These are phyloP conservation scores for Pandemis cinnamomeana DNA, from an alignment of 2,888 invertebrate species.

Conservation along the genomic window DNA sequence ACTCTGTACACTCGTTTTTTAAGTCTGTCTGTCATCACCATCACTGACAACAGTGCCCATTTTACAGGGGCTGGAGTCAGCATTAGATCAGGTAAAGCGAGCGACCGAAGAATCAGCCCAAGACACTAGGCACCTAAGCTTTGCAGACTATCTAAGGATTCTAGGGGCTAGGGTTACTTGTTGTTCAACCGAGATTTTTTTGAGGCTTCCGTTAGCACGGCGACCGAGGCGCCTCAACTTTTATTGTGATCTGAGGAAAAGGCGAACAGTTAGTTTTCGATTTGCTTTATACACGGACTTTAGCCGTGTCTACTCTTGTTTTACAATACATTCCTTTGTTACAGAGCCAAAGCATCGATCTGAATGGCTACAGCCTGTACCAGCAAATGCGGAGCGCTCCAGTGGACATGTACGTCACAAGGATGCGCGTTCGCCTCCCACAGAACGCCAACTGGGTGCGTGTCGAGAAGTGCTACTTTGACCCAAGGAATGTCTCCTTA, in stretches of 20 bases:
- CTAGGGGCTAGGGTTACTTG: too few relatives aligned
- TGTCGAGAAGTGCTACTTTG: slow-evolving; percentile 90
- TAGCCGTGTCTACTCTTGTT: background rate
- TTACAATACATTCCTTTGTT: slow-evolving; percentile 47
- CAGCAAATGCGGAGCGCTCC: slow-evolving; percentile 86
- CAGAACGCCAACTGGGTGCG: slow-evolving; percentile 88
- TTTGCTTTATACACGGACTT: too few relatives aligned
- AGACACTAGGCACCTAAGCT: background rate
- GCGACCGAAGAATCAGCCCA: slow-evolving; percentile 60
- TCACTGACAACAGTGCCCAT: background rate
- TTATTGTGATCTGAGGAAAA: too few relatives aligned
- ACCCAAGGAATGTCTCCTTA: slow-evolving; percentile 89
- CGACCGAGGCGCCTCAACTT: too few relatives aligned
- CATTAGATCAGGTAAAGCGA: slow-evolving; percentile 86
- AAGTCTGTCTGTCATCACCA: background rate
- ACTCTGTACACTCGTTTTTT: background rate
- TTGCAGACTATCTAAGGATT: too few relatives aligned
- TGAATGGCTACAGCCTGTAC: slow-evolving; percentile 87
- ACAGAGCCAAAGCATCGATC: slow-evolving; percentile 82
- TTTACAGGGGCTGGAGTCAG: slow-evolving; percentile 73
- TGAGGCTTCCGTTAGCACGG: too few relatives aligned
- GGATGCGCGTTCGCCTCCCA: slow-evolving; percentile 88
- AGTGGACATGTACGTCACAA: slow-evolving; percentile 88
- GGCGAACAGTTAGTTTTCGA: background rate
- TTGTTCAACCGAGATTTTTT: too few relatives aligned